Percentiles rank a stretch among this genome's conserved stretches.
phyloP scores from a whole-genome alignment of 2,888 invertebrate genomes.

The Hipparchia sbordonii region DNA sequence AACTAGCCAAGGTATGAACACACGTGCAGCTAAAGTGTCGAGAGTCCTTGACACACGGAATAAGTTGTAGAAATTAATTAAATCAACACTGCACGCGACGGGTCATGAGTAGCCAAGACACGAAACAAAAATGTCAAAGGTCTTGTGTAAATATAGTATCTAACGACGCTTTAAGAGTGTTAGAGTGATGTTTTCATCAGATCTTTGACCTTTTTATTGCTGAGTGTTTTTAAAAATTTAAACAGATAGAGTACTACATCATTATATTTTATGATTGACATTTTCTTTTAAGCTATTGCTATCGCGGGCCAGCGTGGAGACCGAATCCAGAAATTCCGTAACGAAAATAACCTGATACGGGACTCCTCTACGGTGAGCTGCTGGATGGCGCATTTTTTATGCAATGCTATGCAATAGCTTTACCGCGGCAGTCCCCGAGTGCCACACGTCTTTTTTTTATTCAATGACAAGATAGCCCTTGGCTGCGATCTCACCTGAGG shows the following conservation, averaged over 20 bases:
- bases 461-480: too few species aligned
- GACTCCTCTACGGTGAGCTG: too few species aligned
- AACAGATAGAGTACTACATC: background rate
- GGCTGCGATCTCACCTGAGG: too few species aligned
- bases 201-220: constrained; percentile 11
- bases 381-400: too few species aligned
- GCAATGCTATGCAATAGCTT: too few species aligned
- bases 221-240: background rate
- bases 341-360: too few species aligned
- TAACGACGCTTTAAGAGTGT: background rate
- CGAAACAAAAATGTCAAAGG: constrained; percentile 14
- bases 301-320: too few species aligned
- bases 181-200: constrained; percentile 4
- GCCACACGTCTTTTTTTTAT: too few species aligned
- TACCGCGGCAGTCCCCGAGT: too few species aligned
- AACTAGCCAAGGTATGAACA: constrained; percentile 15
- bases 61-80: constrained; percentile 41
- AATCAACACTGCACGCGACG: constrained; percentile 18
- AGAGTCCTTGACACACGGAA: constrained; percentile 41
- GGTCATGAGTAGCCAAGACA: background rate
- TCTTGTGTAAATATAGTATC: constrained; percentile 9
- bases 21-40: constrained; percentile 16
- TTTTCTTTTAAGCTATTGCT: too few species aligned
- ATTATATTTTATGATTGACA: background rate
- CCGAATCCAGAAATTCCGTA: too few species aligned